Conservation (phyloP, 2,888 invertebrate genomes). For the Lycophotia porphyrea region DNA sequence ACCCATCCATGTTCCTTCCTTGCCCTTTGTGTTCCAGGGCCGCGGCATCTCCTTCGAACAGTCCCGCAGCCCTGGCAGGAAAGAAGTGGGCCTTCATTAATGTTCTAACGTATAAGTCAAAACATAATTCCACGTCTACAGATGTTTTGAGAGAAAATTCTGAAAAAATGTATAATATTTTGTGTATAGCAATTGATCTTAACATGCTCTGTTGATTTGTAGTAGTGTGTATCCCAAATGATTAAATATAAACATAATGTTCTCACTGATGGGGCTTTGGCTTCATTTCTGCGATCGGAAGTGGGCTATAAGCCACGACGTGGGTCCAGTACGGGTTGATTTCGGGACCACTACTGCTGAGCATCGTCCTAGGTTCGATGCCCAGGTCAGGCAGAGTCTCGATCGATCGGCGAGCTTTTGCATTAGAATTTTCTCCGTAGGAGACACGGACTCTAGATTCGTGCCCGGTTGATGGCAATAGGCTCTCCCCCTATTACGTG, state of each 20-base stretch:
- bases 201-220: no score
- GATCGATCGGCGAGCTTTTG: no score
- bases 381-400: background rate
- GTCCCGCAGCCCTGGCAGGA: no score
- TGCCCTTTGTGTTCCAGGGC: no score
- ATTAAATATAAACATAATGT: background rate
- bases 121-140: background rate
- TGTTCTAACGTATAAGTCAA: background rate
- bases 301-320: background rate
- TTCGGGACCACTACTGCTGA: background rate
- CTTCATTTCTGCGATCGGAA: background rate
- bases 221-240: background rate
- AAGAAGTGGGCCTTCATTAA: slow-evolving; percentile 8
- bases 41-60: no score
- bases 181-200: background rate
- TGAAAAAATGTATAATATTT: background rate
- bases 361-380: background rate
- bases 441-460: background rate
- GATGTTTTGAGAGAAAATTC: slow-evolving; percentile 8
- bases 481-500: background rate
- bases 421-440: background rate
- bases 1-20: no score
- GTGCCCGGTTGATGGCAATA: background rate
- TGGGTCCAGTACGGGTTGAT: no score
- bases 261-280: background rate